phyloP scores from a whole-genome alignment of 2,888 invertebrate species.

The Scaptomyza polygonia region DNA sequence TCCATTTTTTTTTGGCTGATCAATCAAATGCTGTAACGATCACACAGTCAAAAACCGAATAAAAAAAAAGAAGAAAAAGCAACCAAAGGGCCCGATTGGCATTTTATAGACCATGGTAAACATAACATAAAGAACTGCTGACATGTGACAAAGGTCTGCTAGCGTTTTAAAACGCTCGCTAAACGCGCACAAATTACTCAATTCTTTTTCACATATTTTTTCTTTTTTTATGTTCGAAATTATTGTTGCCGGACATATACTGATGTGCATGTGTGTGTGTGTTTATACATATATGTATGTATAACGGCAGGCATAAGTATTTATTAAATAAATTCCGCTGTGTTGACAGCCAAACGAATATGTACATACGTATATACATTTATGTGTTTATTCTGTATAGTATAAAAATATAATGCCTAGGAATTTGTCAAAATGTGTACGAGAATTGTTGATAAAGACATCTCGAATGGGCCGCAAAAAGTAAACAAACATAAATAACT shows the following conservation, averaged over 20 bases:
- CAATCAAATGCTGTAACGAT: slow-evolving; percentile 59
- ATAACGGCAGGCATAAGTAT: slow-evolving; percentile 18
- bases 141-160: slow-evolving; percentile 18
- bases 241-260: slow-evolving; percentile 24
- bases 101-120: slow-evolving; percentile 16
- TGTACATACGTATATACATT: slow-evolving; percentile 2
- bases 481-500: slow-evolving; percentile 60
- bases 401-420: slow-evolving; percentile 16
- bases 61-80: slow-evolving; percentile 3
- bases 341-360: slow-evolving; percentile 57
- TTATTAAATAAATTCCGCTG: slow-evolving; percentile 62
- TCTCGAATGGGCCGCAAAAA: slow-evolving; percentile 47
- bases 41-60: slow-evolving; percentile 6
- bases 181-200: slow-evolving; percentile 37
- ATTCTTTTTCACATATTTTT: slow-evolving; percentile 7
- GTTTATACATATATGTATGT: background rate
- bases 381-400: slow-evolving; percentile 1
- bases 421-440: slow-evolving; percentile 66
- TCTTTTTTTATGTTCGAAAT: slow-evolving; percentile 17
- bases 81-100: slow-evolving; percentile 36
- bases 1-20: slow-evolving; percentile 50
- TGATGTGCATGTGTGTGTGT: background rate
- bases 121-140: slow-evolving; percentile 1
- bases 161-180: slow-evolving; percentile 41
- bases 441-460: slow-evolving; percentile 61